Evolutionary conservation across 1,140 invertebrate genomes (phyloP), one percentile per base, ranked within the genome.

Genomic region (Temnothorax curvispinosus): DNA sequence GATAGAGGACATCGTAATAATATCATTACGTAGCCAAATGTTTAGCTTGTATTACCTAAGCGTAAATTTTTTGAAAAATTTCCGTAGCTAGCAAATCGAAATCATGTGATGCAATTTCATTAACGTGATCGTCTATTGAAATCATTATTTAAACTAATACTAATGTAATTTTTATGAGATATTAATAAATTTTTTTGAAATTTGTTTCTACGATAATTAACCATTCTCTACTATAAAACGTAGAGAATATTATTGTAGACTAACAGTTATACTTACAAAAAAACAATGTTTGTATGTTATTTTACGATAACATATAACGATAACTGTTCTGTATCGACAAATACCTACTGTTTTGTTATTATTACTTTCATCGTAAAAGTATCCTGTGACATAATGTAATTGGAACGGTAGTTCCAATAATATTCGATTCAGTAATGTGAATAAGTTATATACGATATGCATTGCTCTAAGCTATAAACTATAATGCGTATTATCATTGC

Each of bases 1-100:
- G 15, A 71, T 71, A 18, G 15, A 64, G 50, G 64, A 27, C 18
- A 41, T 54, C 15, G 62, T 56, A 65, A 58, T 58, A 75, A 76
- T 47, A 64, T 62, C 15, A 76, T 77, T 41, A 32, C 18, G 11
- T 38, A 60, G 0, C 5, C n/a, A 44, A 76, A 58, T 67, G 32
- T 27, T 27, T n/a, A 47, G n/a, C 67, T 80, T 67, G 9, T 32
- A 58, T 52, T 3, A 27, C 27, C 27, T 27, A n/a, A 58, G 9
- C 13, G 0, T 47, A 38, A 67, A 52, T 50, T 52, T 64, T 21
- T 18, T 13, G 4, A 15, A 56, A 44, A 67, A 3, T 38, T 50
- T 15, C 8, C 4, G 1, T 32, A 44, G 21, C 47, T 5, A 50
- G 18, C 15, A 54, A 54, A 74, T 27, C 3, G 21, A 65, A 52